phyloP scores from a whole-genome alignment of 1,140 invertebrate genomes.

The Diuraphis noxia region DNA sequence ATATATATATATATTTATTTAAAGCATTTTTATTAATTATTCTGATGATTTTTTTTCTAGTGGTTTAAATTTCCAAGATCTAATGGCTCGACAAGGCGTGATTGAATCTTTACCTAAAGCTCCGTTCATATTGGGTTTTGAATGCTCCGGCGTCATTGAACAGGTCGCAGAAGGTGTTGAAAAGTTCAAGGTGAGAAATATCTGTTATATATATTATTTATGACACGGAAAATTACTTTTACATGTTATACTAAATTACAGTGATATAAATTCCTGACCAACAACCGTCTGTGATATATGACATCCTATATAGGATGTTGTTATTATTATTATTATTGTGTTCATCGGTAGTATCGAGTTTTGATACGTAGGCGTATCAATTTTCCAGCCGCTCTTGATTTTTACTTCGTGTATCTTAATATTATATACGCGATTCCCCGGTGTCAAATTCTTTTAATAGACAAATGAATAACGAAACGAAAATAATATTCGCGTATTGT shows the following conservation, averaged over 20 bases:
- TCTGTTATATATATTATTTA: not conserved
- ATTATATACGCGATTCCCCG: not conserved
- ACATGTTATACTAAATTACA: not conserved
- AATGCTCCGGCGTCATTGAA: constrained; percentile 84
- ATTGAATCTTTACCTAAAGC: constrained; percentile 83
- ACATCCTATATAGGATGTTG: not conserved
- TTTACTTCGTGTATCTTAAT: not conserved
- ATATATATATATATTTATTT: no score
- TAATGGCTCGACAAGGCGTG: constrained; percentile 82
- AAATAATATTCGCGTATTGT: constrained; percentile 18
- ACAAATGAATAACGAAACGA: constrained; percentile 20
- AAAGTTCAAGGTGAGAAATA: constrained; percentile 73
- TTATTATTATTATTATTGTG: not conserved
- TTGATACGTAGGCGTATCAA: not conserved
- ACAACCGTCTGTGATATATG: not conserved
- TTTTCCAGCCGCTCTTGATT: not conserved
- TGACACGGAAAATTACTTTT: not conserved
- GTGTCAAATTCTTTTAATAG: constrained; percentile 32
- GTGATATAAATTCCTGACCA: not conserved
- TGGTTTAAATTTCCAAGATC: constrained; percentile 80
- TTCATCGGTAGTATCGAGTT: not conserved
- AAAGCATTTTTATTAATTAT: not conserved
- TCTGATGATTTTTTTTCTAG: constrained; percentile 60
- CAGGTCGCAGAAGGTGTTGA: constrained; percentile 79
- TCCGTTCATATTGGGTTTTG: constrained; percentile 84